Conservation (phyloP, 2,888 invertebrate genomes). For the Eurytoma californica region DNA sequence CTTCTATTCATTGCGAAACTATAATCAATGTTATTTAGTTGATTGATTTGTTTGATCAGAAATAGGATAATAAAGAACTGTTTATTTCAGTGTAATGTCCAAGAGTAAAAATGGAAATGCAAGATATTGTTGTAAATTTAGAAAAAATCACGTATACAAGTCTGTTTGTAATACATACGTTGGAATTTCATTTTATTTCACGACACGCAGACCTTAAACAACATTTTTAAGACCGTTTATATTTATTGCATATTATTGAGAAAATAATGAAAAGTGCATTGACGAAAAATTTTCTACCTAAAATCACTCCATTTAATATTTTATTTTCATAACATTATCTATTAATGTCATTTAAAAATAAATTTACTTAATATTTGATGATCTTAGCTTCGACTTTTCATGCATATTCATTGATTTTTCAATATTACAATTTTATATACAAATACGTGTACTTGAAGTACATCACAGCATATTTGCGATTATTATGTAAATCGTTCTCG, state of each 20-base stretch:
- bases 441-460: constrained; percentile 41
- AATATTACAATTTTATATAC: constrained; percentile 27
- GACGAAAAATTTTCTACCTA: constrained; percentile 13
- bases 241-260: neutral
- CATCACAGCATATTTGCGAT: constrained; percentile 53
- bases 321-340: constrained; percentile 31
- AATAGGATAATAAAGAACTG: too few relatives aligned
- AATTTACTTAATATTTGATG: neutral
- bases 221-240: neutral
- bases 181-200: constrained; percentile 37
- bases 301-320: constrained; percentile 2
- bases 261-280: constrained; percentile 12
- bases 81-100: too few relatives aligned
- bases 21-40: too few relatives aligned
- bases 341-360: constrained; percentile 32
- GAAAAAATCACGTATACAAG: constrained; percentile 44
- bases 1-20: too few relatives aligned
- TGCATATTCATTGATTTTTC: constrained; percentile 38
- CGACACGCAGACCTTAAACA: neutral
- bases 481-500: constrained; percentile 45
- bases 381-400: constrained; percentile 15
- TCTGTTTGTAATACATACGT: neutral
- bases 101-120: constrained; percentile 32
- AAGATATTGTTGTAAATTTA: constrained; percentile 49
- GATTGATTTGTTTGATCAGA: neutral